Conservation (phyloP, 2,888 invertebrate species). For the Mythimna vitellina region DNA sequence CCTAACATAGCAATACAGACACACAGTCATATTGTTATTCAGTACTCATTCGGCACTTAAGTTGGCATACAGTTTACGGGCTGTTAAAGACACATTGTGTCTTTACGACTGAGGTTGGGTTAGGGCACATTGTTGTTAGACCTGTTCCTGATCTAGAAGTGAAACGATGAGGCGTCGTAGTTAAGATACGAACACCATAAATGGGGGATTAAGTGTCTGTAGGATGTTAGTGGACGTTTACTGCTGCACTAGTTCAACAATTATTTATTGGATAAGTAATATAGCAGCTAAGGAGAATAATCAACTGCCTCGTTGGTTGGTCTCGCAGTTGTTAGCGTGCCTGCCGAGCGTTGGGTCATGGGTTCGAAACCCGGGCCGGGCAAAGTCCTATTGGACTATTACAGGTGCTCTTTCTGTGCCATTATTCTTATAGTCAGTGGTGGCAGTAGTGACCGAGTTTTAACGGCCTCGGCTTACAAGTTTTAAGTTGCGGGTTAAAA, state of each 20-base stretch:
- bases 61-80: slow-evolving; percentile 19
- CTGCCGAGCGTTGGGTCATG: no score
- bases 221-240: background rate
- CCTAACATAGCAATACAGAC: background rate
- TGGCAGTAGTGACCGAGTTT: no score
- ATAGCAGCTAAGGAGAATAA: no score
- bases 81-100: slow-evolving; percentile 39
- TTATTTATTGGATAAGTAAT: background rate
- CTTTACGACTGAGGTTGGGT: slow-evolving; percentile 27
- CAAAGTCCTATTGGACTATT: no score
- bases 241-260: background rate
- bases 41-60: slow-evolving; percentile 21
- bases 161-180: background rate
- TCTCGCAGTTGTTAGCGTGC: no score
- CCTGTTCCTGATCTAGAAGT: background rate
- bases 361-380: no score
- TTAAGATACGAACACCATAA: background rate
- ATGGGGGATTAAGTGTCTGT: background rate
- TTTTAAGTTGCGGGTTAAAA: no score
- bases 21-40: slow-evolving; percentile 19
- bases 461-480: no score
- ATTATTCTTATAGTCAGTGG: no score
- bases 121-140: slow-evolving; percentile 20
- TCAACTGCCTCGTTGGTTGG: no score
- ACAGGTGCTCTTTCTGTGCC: no score